Evolutionary conservation across 2,797 vertebrate genomes (phyloP).

Genomic region (Pachyuromys duprasi): DNA sequence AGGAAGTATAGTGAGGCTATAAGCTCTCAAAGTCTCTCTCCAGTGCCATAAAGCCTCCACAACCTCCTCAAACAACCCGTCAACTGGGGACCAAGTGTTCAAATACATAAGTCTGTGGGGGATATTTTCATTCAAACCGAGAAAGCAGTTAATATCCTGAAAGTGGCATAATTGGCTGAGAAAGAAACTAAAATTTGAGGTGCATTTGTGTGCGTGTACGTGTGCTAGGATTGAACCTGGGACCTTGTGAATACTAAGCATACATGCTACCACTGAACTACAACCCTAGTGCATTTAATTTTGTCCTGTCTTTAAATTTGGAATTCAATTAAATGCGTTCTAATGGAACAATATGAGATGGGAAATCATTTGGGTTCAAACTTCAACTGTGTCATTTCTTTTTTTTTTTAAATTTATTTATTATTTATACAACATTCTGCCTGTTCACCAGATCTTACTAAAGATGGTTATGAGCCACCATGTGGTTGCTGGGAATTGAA

Average conservation of each 20-base stretch:
- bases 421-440: too few species aligned
- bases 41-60: background rate
- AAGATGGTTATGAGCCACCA: too few species aligned
- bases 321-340: slow-evolving; percentile 58
- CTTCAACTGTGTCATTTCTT: slow-evolving; percentile 50
- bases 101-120: background rate
- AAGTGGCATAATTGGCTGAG: slow-evolving; percentile 23
- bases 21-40: too few species aligned
- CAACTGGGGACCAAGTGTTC: background rate
- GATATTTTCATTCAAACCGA: background rate
- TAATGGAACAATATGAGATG: background rate
- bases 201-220: background rate
- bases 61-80: background rate
- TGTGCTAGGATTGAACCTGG: background rate
- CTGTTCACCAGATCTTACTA: too few species aligned
- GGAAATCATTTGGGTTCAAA: background rate
- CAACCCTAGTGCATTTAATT: background rate
- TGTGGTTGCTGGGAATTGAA: too few species aligned
- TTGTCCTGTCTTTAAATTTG: slow-evolving; percentile 20
- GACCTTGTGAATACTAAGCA: too few species aligned
- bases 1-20: background rate
- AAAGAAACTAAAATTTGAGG: background rate
- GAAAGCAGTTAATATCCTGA: background rate
- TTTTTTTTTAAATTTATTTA: too few species aligned
- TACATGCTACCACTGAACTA: background rate